phyloP scores from a whole-genome alignment of 35 echinoderm and acorn worm species.

The Apostichopus parvimensis region DNA sequence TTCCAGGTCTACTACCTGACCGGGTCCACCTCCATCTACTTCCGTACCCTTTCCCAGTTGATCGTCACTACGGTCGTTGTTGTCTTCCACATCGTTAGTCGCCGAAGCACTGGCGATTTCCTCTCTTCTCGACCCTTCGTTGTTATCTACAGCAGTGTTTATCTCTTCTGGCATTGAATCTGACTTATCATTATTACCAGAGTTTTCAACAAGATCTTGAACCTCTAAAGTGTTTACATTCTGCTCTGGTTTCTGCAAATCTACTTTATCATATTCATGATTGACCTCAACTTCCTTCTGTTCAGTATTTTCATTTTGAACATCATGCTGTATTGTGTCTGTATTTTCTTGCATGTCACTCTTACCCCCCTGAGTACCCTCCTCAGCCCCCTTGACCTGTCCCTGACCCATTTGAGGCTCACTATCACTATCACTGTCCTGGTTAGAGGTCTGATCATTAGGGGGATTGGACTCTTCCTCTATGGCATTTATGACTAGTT shows the following conservation, averaged over 20 bases:
- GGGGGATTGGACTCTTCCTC: not conserved
- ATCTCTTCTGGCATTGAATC: not conserved
- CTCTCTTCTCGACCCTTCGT: not conserved
- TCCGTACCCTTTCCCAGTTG: not conserved
- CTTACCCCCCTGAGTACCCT: not conserved
- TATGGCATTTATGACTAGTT: not conserved
- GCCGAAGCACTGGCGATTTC: not conserved
- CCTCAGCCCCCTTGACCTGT: not conserved
- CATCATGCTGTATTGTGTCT: not conserved
- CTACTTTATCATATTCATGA: not conserved
- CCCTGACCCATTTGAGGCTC: not conserved
- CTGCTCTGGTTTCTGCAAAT: not conserved
- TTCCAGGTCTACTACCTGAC: not conserved
- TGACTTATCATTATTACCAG: not conserved
- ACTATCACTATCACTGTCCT: not conserved
- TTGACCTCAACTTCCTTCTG: not conserved
- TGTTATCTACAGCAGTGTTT: not conserved
- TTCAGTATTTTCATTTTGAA: not conserved
- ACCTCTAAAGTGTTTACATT: not conserved
- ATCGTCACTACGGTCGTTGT: no score
- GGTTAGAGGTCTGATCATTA: not conserved
- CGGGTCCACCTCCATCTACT: not conserved
- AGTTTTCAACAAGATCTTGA: not conserved
- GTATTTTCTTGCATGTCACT: not conserved
- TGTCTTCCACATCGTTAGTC: not conserved